A percentile compares a stretch with the other conserved stretches of the same genome.
Evolutionary conservation across 1,140 invertebrate genomes (phyloP).

Genomic region (Zaprionus gabonicus): DNA sequence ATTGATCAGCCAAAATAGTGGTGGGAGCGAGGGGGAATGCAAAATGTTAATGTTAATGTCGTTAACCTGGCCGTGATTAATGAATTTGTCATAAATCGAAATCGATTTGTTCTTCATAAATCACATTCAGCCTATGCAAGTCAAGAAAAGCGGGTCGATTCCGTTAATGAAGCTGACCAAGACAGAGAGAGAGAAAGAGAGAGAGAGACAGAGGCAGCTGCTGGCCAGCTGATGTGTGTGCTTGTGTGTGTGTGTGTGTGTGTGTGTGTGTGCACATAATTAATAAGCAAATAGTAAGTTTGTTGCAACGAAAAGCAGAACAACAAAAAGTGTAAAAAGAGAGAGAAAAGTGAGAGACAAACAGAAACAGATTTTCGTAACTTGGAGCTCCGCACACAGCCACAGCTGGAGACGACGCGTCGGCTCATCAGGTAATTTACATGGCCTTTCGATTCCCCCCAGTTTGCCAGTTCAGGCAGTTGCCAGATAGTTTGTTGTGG

Average conservation of each 20-base stretch:
- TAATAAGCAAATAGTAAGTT: conserved; percentile 74
- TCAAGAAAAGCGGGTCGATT: conserved; percentile 60
- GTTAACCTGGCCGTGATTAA: conserved; percentile 76
- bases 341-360: conserved; percentile 6
- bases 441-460: conserved; percentile 77
- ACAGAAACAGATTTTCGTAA: conserved; percentile 67
- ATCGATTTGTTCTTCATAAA: conserved; percentile 64
- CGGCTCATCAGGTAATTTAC: conserved; percentile 76
- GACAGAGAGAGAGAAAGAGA: not conserved
- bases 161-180: conserved; percentile 64
- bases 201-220: conserved; percentile 7
- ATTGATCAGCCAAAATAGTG: conserved; percentile 56
- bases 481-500: conserved; percentile 33
- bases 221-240: conserved; percentile 19
- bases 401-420: conserved; percentile 70
- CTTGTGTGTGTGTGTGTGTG: not conserved
- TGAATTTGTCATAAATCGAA: conserved; percentile 73
- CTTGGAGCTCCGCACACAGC: conserved; percentile 49
- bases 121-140: conserved; percentile 47
- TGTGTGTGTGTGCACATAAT: conserved; percentile 56
- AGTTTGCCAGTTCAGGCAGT: conserved; percentile 19
- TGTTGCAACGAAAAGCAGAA: conserved; percentile 31
- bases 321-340: conserved; percentile 18
- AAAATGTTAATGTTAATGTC: conserved; percentile 56
- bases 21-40: conserved; percentile 43